phyloP scores from a whole-genome alignment of 1,140 invertebrate genomes.

The Ctenoplectra terminalis region DNA sequence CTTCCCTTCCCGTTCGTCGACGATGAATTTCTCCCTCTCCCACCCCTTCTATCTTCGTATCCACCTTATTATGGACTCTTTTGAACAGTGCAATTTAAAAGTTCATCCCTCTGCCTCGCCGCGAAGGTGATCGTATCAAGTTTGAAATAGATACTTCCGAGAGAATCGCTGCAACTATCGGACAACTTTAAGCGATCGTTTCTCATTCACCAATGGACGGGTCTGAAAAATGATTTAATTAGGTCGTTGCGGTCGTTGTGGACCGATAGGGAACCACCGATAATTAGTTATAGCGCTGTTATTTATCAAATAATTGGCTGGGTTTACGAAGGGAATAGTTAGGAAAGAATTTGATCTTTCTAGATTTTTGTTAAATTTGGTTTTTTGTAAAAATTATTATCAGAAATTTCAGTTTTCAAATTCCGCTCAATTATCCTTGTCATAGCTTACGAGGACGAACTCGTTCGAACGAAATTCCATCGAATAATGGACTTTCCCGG shows the following conservation, averaged over 20 bases:
- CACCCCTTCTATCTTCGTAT: neutral
- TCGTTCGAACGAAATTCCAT: neutral
- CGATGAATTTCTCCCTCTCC: slow-evolving; percentile 31
- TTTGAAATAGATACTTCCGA: slow-evolving; percentile 17
- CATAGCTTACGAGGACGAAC: too few species aligned
- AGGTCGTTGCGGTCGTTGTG: neutral
- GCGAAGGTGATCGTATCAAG: slow-evolving; percentile 33
- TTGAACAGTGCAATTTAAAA: slow-evolving; percentile 58
- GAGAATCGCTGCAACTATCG: slow-evolving; percentile 39
- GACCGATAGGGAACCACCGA: neutral
- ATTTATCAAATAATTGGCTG: too few species aligned
- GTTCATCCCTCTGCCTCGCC: slow-evolving; percentile 20
- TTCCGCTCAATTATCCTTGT: neutral
- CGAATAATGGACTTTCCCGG: neutral
- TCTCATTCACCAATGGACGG: slow-evolving; percentile 11
- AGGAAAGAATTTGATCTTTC: neutral
- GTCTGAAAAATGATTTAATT: slow-evolving; percentile 52
- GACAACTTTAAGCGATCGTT: slow-evolving; percentile 50
- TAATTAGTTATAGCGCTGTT: too few species aligned
- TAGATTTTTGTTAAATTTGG: too few species aligned
- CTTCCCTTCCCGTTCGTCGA: neutral
- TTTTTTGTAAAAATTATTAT: too few species aligned
- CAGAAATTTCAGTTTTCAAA: neutral
- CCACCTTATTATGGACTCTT: slow-evolving; percentile 53
- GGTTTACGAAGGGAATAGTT: neutral